Percentiles rank a stretch among this genome's conserved stretches.
These are phyloP conservation scores for Scylla paramamosain DNA, from an alignment of 1,140 invertebrate species.

Conservation along the genomic window DNA sequence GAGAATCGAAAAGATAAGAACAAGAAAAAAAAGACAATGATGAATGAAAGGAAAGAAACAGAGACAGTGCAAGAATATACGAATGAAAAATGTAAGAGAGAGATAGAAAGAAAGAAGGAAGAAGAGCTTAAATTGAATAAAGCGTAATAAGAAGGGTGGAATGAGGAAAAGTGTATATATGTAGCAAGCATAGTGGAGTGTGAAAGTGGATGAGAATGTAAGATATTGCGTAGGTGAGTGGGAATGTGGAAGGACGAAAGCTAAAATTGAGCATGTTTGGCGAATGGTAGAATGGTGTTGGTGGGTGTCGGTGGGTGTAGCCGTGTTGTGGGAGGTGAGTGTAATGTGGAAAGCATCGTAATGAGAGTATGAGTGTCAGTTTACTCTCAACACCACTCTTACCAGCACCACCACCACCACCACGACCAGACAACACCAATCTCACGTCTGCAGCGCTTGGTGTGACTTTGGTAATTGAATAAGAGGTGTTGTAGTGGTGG, in stretches of 20 bases:
- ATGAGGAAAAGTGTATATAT: neutral
- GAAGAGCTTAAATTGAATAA: neutral
- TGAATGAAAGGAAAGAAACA: neutral
- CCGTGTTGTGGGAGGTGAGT: neutral
- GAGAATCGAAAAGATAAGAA: neutral
- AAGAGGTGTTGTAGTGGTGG: too few species aligned
- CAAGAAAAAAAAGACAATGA: neutral
- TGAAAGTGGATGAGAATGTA: neutral
- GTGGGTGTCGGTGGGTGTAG: neutral
- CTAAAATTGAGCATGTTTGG: neutral
- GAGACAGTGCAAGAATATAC: neutral
- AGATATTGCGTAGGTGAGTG: neutral
- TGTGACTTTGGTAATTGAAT: neutral
- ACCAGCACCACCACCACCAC: neutral
- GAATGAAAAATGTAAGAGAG: neutral
- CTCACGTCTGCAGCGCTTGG: neutral
- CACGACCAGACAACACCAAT: neutral
- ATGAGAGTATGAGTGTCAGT: neutral
- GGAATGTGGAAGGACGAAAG: neutral
- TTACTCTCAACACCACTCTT: neutral
- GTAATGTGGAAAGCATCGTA: neutral
- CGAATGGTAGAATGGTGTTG: neutral
- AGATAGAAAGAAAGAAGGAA: neutral
- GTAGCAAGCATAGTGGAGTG: neutral
- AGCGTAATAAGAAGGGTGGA: neutral